A percentile compares a stretch with the other conserved stretches of the same genome.
These are phyloP conservation scores for Nephotettix cincticeps DNA, from an alignment of 1,140 invertebrate species.

Conservation along the genomic window DNA sequence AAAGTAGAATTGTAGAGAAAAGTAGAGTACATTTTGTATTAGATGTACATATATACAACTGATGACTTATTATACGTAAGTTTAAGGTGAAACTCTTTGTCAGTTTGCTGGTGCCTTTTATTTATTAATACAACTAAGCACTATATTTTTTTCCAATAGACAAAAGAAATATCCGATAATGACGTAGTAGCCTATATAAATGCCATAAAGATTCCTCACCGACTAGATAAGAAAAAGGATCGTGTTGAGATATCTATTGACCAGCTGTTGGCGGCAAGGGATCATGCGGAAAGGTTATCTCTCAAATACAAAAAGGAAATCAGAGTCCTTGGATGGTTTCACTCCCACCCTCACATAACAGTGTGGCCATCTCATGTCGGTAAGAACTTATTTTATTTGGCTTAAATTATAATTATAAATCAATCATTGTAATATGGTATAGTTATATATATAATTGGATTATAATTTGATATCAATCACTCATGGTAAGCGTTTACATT, in stretches of 20 bases:
- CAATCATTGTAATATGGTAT: too few species aligned
- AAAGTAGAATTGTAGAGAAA: too few species aligned
- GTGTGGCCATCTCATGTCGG: slow-evolving; percentile 87
- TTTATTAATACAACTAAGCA: neutral
- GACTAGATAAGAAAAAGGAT: slow-evolving; percentile 82
- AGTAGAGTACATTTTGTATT: slow-evolving; percentile 32
- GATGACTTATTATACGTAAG: slow-evolving; percentile 29
- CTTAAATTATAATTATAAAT: too few species aligned
- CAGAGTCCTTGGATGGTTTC: slow-evolving; percentile 86
- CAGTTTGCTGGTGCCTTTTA: slow-evolving; percentile 7
- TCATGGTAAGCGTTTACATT: too few species aligned
- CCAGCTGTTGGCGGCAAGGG: slow-evolving; percentile 65
- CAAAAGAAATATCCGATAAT: slow-evolving; percentile 55
- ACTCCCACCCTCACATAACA: slow-evolving; percentile 89
- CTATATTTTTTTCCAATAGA: slow-evolving; percentile 47
- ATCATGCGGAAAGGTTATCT: slow-evolving; percentile 63
- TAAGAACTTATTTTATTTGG: too few species aligned
- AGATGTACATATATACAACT: too few species aligned
- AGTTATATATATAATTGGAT: too few species aligned
- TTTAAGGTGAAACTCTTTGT: slow-evolving; percentile 27
- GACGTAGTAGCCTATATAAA: slow-evolving; percentile 64
- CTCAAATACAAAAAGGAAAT: slow-evolving; percentile 60
- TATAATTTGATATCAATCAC: too few species aligned
- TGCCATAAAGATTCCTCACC: slow-evolving; percentile 72
- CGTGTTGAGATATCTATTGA: slow-evolving; percentile 85